Evolutionary conservation across 2,113 vertebrate species (phyloP).

Genomic region (Turdus rufiventris): DNA sequence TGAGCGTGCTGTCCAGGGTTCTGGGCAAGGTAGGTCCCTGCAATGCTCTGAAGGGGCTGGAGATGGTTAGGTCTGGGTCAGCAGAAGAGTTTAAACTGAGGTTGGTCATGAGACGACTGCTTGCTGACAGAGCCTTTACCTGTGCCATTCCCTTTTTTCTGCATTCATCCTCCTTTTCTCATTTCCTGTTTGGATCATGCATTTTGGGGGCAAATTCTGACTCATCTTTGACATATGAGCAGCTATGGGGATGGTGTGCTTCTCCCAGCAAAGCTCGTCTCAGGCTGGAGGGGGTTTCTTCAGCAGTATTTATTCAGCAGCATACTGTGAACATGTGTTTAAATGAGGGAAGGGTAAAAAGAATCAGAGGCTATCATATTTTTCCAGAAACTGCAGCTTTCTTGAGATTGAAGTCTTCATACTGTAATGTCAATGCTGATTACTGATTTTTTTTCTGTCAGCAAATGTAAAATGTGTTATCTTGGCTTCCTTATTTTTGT

Average conservation of each 20-base stretch:
- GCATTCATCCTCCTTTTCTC: background rate
- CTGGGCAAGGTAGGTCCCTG: fast-evolving
- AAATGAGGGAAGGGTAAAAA: background rate
- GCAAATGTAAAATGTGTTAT: background rate
- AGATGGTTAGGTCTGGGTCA: background rate
- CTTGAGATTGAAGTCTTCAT: background rate
- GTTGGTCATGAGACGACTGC: background rate
- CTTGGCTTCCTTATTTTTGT: background rate
- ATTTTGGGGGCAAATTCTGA: fast-evolving
- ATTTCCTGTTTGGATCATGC: background rate
- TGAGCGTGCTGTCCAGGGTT: no score
- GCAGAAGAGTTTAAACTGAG: background rate
- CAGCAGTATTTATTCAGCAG: background rate
- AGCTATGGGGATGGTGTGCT: fast-evolving
- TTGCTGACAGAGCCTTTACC: background rate
- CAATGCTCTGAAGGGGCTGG: background rate
- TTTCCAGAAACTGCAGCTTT: background rate
- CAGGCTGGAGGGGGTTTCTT: background rate
- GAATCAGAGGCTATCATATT: background rate
- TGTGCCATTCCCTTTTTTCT: background rate
- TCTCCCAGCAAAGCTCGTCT: fast-evolving
- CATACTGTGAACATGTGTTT: background rate
- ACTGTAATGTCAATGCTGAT: background rate
- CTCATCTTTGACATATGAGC: fast-evolving
- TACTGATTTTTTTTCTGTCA: background rate